Base-by-base conservation (phyloP, 2,888 invertebrate genomes). In the Oeneis ivallda region DNA sequence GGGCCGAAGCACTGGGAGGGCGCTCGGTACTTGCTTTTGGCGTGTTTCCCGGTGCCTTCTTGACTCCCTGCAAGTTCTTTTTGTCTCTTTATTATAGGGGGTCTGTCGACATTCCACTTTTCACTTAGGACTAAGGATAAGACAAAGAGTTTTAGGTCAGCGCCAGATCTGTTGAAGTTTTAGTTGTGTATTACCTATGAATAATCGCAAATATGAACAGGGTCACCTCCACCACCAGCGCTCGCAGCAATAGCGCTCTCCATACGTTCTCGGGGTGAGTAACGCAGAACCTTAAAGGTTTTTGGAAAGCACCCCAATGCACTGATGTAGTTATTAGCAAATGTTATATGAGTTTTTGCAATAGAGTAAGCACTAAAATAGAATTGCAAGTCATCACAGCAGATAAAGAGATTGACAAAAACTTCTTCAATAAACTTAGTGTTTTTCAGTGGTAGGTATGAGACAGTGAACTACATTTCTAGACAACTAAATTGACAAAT, bases 221-320 rank as follows among this genome's bases (percentile, higher is more conserved):
- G 68, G 49, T 61, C 70, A 61, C 70, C 79, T 59, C 72, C 74
- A 41, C 77, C 77, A 63, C 80, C 83, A 45, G 79, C 83, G 58
- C 75, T 88, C 71, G 89, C 87, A 59, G 87, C 89, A 71, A 84
- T 91, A 69, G 88, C 89, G 70, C 85, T 91, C 69, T 85, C 90
- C 63, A 89, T 91, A 78, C 82, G 83, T 74, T 91, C 90, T 68
- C 81, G 88, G 73, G 87, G 90, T 91, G 84, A 90, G 90, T 88
- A 39, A 57, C 71, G 62, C 66, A 56, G 19, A 11, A 41, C 56
- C 13, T 7, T 10, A 9, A 10, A 6, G 56, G 19, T 56, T 41
- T 11, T 8, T n/a, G 19, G 17, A 34, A 11, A 39, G 56, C 56
- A 56, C 56, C 56, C 56, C 17, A 56, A 41, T 39, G 56, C 56